Conservation (phyloP, 2,113 vertebrate genomes). For the Prietella phreatophila region DNA sequence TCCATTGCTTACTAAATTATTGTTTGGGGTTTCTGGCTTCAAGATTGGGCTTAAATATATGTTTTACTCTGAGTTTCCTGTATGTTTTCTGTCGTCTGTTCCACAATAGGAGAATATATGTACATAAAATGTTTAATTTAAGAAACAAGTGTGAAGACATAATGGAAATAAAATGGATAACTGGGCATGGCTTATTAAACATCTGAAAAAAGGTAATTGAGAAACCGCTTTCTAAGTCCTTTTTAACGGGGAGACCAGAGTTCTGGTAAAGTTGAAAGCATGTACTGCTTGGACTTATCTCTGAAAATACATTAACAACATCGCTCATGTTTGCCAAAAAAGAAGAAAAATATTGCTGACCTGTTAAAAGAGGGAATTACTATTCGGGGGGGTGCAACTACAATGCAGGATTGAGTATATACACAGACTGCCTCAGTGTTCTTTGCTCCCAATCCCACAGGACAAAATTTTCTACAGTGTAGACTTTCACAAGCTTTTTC, state of each 20-base stretch:
- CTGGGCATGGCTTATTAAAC: conserved; percentile 9
- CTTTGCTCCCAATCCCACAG: not conserved
- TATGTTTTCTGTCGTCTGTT: conserved; percentile 58
- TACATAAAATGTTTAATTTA: conserved; percentile 72
- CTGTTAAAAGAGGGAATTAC: not conserved
- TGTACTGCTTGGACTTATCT: not conserved
- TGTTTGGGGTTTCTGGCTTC: conserved; percentile 30
- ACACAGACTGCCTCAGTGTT: not conserved
- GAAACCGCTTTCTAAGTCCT: not conserved
- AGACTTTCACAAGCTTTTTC: not conserved
- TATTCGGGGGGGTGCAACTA: not conserved
- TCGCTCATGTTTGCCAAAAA: not conserved
- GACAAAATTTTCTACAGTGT: not conserved
- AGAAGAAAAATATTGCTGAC: not conserved
- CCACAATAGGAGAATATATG: conserved; percentile 65
- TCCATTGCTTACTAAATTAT: conserved; percentile 29
- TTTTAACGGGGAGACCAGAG: not conserved
- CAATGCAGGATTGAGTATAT: not conserved
- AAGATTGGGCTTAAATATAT: conserved; percentile 55
- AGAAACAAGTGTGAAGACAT: conserved; percentile 66
- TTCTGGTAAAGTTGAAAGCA: not conserved
- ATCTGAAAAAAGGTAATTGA: not conserved
- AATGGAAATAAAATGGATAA: conserved; percentile 70
- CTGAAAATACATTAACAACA: not conserved
- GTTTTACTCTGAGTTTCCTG: conserved; percentile 52